phyloP scores from a whole-genome alignment of 2,113 vertebrate genomes.

The Thunnus maccoyii region DNA sequence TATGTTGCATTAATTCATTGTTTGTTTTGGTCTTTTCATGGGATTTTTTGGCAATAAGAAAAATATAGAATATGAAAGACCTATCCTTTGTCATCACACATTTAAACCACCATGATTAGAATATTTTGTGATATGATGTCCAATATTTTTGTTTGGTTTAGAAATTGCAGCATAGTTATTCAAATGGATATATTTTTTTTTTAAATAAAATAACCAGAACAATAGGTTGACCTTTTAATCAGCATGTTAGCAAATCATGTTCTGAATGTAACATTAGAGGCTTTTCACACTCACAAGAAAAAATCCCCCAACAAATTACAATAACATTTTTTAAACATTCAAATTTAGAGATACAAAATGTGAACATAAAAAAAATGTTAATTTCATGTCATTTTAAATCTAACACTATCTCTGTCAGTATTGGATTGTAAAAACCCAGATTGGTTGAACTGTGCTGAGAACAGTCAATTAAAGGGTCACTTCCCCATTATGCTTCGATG shows the following conservation, averaged over 20 bases:
- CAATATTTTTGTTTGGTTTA: neutral
- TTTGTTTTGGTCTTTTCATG: too few relatives aligned
- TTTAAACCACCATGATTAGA: neutral
- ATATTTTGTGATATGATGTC: neutral
- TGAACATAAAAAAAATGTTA: neutral
- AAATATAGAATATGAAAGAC: too few relatives aligned
- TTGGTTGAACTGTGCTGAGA: conserved; percentile 1
- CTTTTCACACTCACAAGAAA: neutral
- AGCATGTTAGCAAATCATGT: neutral
- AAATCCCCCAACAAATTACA: neutral
- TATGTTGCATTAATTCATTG: too few relatives aligned
- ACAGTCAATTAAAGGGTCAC: conserved; percentile 36
- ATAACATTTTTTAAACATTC: neutral
- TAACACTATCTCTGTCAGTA: neutral
- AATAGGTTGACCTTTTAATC: neutral
- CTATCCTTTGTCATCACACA: too few relatives aligned
- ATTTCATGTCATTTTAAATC: neutral
- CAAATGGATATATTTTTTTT: too few relatives aligned
- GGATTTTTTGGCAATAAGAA: too few relatives aligned
- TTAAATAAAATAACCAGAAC: too few relatives aligned
- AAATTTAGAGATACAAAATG: neutral
- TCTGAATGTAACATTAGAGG: neutral
- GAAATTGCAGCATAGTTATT: neutral
- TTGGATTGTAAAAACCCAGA: neutral
- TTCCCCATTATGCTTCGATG: conserved; percentile 37